These are phyloP conservation scores for Agrypnus murinus DNA, from an alignment of 2,888 invertebrate species.

Conservation along the genomic window DNA sequence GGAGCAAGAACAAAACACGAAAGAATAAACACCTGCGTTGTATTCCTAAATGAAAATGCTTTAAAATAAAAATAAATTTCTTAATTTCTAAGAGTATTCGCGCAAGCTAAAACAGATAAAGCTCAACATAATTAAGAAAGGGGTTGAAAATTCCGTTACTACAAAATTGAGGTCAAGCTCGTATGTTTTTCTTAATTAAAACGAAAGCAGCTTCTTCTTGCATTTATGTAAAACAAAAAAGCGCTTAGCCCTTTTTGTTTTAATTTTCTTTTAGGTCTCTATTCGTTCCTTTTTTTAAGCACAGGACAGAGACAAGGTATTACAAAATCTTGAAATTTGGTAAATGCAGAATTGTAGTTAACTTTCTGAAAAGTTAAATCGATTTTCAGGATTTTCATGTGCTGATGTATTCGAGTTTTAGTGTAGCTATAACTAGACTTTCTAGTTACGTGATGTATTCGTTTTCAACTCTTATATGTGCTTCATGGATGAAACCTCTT, in stretches of 20 bases:
- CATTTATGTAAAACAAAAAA: slow-evolving; percentile 36
- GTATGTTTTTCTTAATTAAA: slow-evolving; percentile 48
- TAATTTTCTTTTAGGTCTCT: too few relatives aligned
- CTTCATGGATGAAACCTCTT: slow-evolving; percentile 3
- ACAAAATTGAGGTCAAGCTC: slow-evolving; percentile 40
- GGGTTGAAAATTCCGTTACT: slow-evolving; percentile 41
- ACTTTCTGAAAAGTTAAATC: slow-evolving; percentile 2
- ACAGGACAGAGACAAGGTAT: slow-evolving; percentile 13
- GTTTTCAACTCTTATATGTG: neutral
- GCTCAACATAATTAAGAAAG: slow-evolving; percentile 43
- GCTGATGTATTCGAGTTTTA: too few relatives aligned
- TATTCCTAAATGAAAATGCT: too few relatives aligned
- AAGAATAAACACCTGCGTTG: too few relatives aligned
- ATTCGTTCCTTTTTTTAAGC: slow-evolving; percentile 6
- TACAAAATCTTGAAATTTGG: slow-evolving; percentile 14
- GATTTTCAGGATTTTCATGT: neutral
- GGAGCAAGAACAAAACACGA: too few relatives aligned
- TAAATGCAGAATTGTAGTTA: neutral
- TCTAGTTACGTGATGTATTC: neutral
- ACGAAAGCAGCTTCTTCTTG: slow-evolving; percentile 32
- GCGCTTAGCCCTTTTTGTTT: slow-evolving; percentile 23
- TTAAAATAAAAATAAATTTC: too few relatives aligned
- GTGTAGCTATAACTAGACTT: too few relatives aligned
- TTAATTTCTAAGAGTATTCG: too few relatives aligned
- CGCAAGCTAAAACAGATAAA: slow-evolving; percentile 41